These are phyloP conservation scores for Exephanes ischioxanthus DNA, from an alignment of 2,888 invertebrate species.

Conservation along the genomic window DNA sequence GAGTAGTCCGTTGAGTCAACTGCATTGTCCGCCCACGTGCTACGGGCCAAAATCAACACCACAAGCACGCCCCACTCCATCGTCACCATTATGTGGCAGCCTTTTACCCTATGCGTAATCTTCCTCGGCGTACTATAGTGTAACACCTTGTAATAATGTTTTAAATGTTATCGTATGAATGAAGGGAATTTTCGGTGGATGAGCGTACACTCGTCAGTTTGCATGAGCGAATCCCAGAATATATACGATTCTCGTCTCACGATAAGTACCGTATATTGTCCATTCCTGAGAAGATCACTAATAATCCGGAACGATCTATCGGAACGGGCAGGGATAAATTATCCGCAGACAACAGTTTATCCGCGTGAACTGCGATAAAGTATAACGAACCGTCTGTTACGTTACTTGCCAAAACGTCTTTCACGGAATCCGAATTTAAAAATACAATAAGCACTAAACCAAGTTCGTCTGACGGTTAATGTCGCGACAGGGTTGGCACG, in stretches of 20 bases:
- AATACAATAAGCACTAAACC: too few relatives aligned
- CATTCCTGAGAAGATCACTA: neutral
- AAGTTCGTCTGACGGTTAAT: neutral
- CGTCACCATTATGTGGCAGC: conserved; percentile 43
- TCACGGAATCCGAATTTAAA: neutral
- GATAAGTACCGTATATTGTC: neutral
- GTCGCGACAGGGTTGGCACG: neutral
- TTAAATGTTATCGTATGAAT: neutral
- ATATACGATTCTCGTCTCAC: neutral
- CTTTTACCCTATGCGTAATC: conserved; percentile 12
- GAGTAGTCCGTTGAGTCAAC: conserved; percentile 67
- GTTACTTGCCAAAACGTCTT: neutral
- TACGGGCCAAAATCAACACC: conserved; percentile 72
- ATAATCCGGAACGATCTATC: neutral
- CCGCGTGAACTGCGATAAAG: neutral
- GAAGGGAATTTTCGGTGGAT: neutral
- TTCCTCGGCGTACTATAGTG: neutral
- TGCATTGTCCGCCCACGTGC: conserved; percentile 76
- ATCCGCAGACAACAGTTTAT: neutral
- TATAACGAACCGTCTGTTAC: neutral
- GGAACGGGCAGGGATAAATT: neutral
- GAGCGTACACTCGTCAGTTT: neutral
- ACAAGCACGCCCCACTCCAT: conserved; percentile 76
- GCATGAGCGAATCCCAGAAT: neutral
- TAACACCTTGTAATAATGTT: conserved; percentile 21